Evolutionary conservation across 2,113 vertebrate species (phyloP).

Genomic region (Anseranas semipalmata): DNA sequence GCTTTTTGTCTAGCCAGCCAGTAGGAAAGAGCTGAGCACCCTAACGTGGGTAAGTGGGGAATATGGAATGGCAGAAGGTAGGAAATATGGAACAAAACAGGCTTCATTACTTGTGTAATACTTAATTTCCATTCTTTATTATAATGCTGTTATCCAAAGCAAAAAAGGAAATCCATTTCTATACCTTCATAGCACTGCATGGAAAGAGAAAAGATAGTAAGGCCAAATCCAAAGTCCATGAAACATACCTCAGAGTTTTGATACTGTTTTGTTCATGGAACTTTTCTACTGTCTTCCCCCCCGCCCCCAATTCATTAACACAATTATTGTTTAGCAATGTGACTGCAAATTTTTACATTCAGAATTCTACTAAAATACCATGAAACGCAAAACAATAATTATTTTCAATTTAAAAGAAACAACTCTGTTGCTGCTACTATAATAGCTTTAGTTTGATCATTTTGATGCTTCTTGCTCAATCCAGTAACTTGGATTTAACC

Average conservation of each 20-base stretch:
- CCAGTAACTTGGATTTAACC: background rate
- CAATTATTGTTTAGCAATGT: background rate
- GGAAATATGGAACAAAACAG: background rate
- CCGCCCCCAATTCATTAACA: background rate
- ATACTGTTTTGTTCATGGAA: background rate
- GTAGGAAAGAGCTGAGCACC: background rate
- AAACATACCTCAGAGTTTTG: background rate
- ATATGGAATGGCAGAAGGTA: background rate
- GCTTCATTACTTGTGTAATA: background rate
- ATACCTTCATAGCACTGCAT: background rate
- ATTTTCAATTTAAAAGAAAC: background rate
- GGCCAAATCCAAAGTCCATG: background rate
- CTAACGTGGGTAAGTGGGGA: background rate
- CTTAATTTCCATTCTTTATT: background rate
- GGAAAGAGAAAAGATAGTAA: background rate
- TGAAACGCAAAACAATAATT: background rate
- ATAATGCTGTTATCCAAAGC: background rate
- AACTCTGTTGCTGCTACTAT: background rate
- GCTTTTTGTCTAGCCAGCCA: background rate
- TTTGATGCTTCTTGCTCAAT: background rate
- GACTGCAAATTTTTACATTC: background rate
- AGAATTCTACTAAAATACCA: background rate
- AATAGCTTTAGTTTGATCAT: background rate
- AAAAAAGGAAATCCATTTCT: background rate
- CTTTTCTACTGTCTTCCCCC: background rate